Conservation (phyloP, 2,797 vertebrate genomes). For the Melanotaenia nigrans region DNA sequence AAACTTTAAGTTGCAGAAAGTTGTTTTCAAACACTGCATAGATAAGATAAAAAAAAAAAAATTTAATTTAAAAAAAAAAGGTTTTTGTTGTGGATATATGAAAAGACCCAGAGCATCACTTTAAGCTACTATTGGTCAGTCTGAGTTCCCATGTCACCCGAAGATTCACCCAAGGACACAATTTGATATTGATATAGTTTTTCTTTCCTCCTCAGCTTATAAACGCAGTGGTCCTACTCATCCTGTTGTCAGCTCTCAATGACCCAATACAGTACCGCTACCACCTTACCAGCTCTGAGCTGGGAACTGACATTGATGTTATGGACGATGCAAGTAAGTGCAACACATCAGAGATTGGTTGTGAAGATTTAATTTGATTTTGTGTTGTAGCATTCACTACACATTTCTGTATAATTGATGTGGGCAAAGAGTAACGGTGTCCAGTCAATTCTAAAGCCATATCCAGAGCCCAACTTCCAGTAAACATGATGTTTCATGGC, state of each 20-base stretch:
- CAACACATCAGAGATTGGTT: slow-evolving; percentile 7
- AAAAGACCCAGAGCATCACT: not conserved
- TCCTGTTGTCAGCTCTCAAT: slow-evolving; percentile 92
- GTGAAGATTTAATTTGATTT: not conserved
- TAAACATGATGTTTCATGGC: not conserved
- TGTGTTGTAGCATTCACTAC: not conserved
- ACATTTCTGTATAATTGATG: not conserved
- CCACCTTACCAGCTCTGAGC: slow-evolving; percentile 89
- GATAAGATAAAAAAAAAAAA: too few relatives aligned
- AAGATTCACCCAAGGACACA: not conserved
- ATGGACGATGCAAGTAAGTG: slow-evolving; percentile 98
- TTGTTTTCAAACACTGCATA: not conserved
- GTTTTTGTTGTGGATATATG: not conserved
- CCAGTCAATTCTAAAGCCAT: not conserved
- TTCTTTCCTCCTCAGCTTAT: slow-evolving; percentile 85
- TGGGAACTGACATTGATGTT: slow-evolving; percentile 92
- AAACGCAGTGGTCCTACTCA: slow-evolving; percentile 93
- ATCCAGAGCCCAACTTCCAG: not conserved
- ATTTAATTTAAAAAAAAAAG: too few relatives aligned
- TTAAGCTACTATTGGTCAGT: not conserved
- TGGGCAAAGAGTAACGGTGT: not conserved
- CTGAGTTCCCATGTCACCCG: not conserved
- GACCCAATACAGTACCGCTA: slow-evolving; percentile 92
- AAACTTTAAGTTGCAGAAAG: not conserved
- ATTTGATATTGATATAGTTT: slow-evolving; percentile 19